Evolutionary conservation across 1,140 invertebrate species (phyloP).

Genomic region (Cecropterus lyciades): DNA sequence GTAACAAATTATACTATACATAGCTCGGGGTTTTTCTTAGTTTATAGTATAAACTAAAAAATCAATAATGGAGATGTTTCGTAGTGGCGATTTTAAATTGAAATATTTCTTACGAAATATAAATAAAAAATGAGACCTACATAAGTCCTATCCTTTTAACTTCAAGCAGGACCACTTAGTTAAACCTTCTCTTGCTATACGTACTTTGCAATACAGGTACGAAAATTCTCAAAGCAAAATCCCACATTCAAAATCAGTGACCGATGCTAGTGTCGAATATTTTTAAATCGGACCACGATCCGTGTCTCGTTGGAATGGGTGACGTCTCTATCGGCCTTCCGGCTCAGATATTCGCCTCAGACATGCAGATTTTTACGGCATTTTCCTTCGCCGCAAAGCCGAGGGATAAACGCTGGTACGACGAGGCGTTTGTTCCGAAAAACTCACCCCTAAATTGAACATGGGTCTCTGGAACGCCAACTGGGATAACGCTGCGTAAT

Average conservation of each 20-base stretch:
- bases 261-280: constrained; percentile 10
- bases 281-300: constrained; percentile 19
- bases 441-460: constrained; percentile 32
- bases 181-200: too few relatives aligned
- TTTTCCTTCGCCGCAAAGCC: constrained; percentile 33
- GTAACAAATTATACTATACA: too few relatives aligned
- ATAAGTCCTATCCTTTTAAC: too few relatives aligned
- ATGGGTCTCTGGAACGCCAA: constrained; percentile 30
- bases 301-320: constrained; percentile 8
- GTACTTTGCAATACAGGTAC: not conserved
- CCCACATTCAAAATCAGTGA: not conserved
- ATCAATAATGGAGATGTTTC: too few relatives aligned
- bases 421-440: constrained; percentile 26
- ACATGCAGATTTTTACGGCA: constrained; percentile 37
- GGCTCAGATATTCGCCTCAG: constrained; percentile 31
- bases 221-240: not conserved
- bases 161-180: too few relatives aligned
- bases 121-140: too few relatives aligned
- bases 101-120: too few relatives aligned
- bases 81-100: too few relatives aligned
- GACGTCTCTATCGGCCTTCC: constrained; percentile 33
- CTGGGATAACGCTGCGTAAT: constrained; percentile 29
- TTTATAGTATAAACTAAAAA: too few relatives aligned
- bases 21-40: too few relatives aligned
- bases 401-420: constrained; percentile 31